Base-by-base conservation (phyloP, 2,888 invertebrate species). In the Isoperla grammatica region DNA sequence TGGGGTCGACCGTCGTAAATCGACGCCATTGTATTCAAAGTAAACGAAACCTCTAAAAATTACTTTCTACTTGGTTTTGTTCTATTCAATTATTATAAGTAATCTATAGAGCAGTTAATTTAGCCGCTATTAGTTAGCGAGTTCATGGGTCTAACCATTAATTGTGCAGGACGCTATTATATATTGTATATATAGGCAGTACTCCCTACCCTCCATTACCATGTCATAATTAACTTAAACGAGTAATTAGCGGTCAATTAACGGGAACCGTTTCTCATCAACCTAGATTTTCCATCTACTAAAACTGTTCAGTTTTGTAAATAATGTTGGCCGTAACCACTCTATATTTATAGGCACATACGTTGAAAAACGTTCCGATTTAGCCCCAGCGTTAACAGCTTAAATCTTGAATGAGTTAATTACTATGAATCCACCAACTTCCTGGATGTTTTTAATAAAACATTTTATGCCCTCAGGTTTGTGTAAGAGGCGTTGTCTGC, bases 161-260 rank as follows among this genome's bases (percentile, higher is more conserved):
- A 53, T 53, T 37, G 37, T 53, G 20, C 15, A 53, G 15, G 39
- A 53, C 20, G 53, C 53, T 53, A 53, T 53, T 53, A 53, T 53
- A 53, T 53, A 46, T 22, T 46, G 46, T 46, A 46, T 46, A n/a
- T 46, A 53, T 53, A 53, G 17, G 53, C 17, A 35, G 22, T n/a
- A 22, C 50, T 50, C 50, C 50, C n/a, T n/a, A 29, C 53, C 53
- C 53, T 39, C 37, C 20, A 53, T 53, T 53, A 37, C 53, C 53
- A 39, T 22, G 53, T 53, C 53, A 53, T 53, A 53, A 53, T 53
- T 53, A 53, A 53, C 53, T 53, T 53, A 53, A 53, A 53, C 53
- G 53, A 53, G 53, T 53, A 53, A 53, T 53, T 53, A 53, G 53
- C 39, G 39, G 53, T 39, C 53, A 53, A 53, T 53, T 53, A 53